Evolutionary conservation across 1,140 invertebrate genomes (phyloP).

Genomic region (Planococcus citri): DNA sequence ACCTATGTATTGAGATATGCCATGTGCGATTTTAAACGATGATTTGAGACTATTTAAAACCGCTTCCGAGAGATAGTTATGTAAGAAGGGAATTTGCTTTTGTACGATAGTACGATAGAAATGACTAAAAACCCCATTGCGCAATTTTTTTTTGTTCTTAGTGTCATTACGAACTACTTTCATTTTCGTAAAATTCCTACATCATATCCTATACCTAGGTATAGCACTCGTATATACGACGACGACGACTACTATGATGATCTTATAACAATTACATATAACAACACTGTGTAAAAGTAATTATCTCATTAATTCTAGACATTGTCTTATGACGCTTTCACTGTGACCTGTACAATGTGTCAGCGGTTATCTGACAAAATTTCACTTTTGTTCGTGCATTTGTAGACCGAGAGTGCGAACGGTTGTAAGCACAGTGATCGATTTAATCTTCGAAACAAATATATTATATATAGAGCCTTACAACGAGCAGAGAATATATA

Average conservation of each 20-base stretch:
- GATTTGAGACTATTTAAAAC: too few species aligned
- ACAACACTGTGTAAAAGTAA: not conserved
- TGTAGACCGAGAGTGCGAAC: too few species aligned
- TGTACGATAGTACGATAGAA: not conserved
- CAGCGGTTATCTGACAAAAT: not conserved
- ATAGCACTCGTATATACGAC: too few species aligned
- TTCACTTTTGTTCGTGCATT: not conserved
- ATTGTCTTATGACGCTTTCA: slow-evolving; percentile 6
- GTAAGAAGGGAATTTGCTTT: not conserved
- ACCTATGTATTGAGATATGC: too few species aligned
- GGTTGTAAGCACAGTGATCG: not conserved
- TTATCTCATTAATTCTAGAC: slow-evolving; percentile 3
- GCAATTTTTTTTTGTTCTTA: not conserved
- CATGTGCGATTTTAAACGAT: too few species aligned
- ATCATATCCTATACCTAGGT: not conserved
- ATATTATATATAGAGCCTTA: too few species aligned
- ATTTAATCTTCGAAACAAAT: too few species aligned
- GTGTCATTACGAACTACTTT: not conserved
- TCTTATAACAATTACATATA: slow-evolving; percentile 1
- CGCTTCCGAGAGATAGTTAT: not conserved
- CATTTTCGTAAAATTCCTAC: not conserved
- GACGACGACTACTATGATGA: not conserved
- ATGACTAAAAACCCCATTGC: not conserved
- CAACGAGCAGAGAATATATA: not conserved
- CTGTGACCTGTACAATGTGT: not conserved